Percentiles rank a stretch among this genome's conserved stretches.
Evolutionary conservation across 2,113 vertebrate species (phyloP).

Genomic region (Pachycephala philippinensis): DNA sequence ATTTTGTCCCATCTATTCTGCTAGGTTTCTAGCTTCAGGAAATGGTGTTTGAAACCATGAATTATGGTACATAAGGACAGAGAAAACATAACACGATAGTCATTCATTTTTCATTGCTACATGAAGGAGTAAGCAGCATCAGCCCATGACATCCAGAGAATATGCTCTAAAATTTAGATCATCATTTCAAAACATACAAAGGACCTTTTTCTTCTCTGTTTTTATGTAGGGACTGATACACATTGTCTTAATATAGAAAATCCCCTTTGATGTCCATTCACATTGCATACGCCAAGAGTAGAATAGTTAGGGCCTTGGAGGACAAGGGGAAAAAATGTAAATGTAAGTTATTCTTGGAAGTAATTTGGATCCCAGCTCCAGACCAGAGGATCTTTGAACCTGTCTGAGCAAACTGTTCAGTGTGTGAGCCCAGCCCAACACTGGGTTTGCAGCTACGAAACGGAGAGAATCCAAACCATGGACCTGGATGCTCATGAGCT

Average conservation of each 20-base stretch:
- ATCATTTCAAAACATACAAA: not conserved
- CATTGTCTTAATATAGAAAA: not conserved
- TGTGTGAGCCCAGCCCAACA: not conserved
- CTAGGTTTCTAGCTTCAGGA: not conserved
- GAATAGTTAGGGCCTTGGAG: not conserved
- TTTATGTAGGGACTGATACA: not conserved
- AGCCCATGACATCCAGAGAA: not conserved
- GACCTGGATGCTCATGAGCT: not conserved
- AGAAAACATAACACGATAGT: not conserved
- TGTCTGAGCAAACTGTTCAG: not conserved
- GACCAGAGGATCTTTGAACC: slow-evolving; percentile 7
- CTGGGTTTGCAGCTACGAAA: not conserved
- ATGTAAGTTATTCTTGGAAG: not conserved
- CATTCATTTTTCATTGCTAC: not conserved
- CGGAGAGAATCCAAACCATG: not conserved
- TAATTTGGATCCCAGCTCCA: not conserved
- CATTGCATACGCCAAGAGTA: not conserved
- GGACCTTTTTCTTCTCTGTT: not conserved
- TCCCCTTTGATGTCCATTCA: not conserved
- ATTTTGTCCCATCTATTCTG: not conserved
- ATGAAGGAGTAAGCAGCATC: not conserved
- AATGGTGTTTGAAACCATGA: slow-evolving; percentile 3
- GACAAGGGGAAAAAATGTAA: slow-evolving; percentile 6
- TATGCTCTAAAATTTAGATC: not conserved
- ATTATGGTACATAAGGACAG: not conserved